Base-by-base conservation (phyloP, 2,113 vertebrate species). In the Beaufortia kweichowensis region DNA sequence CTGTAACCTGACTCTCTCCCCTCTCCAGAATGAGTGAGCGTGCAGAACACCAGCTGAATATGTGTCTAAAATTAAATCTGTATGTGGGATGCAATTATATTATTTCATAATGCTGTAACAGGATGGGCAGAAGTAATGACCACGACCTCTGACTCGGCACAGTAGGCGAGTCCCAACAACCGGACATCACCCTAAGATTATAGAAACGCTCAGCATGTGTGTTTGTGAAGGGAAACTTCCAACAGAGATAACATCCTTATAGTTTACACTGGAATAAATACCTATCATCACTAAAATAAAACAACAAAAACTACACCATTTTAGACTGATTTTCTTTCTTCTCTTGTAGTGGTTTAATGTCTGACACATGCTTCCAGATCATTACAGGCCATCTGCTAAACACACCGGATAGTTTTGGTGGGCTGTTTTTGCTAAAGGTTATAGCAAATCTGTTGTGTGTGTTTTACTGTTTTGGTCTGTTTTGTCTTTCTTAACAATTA, bases 1-100 rank as follows among this genome's bases (percentile, higher is more conserved):
- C 48, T 50, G 67, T 81, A 87, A 84, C 79, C 79, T 2, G 53
- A 79, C 26, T 6, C 67, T 23, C 39, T 31, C 24, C 10, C n/a
- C 17, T 43, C n/a, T 19, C 33, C 26, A 4, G 39, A n/a, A 14
- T 46, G 6, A 21, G 41, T 21, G 69, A 26, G 39, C 19, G 56
- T 61, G 4, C 39, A n/a, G 14, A 29, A 31, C 35, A n/a, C 70
- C 35, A 46, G 35, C 39, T 48, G 35, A 59, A 74, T 7, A 6
- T 41, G 23, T 26, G 15, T 28, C 23, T 59, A 57, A 41, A 71
- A 59, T 59, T 71, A 59, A 71, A 59, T 15, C 21, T 35, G 21
- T 57, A 26, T 9, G 2, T 56, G 23, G 48, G 2, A 26, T 41
- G 12, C 24, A 35, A 56, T 53, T 28, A n/a, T 33, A 5, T 23